These are phyloP conservation scores for Calephelis nemesis DNA, from an alignment of 1,140 invertebrate species.

Conservation along the genomic window DNA sequence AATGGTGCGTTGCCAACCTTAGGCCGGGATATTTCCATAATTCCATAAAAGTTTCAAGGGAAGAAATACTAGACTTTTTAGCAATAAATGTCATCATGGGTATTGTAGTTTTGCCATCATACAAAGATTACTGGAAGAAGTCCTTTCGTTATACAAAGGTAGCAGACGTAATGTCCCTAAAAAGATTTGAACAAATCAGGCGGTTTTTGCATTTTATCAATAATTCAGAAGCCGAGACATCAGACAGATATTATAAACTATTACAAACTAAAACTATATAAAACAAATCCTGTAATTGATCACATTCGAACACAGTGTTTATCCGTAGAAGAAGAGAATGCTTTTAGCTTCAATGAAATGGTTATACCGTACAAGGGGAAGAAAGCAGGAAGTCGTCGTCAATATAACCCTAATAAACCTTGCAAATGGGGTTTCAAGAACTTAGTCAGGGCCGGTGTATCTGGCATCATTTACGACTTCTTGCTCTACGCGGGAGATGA, in stretches of 20 bases:
- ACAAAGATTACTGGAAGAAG: slow-evolving; percentile 29
- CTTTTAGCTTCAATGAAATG: slow-evolving; percentile 26
- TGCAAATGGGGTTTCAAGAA: slow-evolving; percentile 33
- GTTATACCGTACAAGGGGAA: slow-evolving; percentile 22
- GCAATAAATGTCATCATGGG: slow-evolving; percentile 27
- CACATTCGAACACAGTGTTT: slow-evolving; percentile 23
- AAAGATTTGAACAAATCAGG: too few species aligned
- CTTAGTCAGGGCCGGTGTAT: slow-evolving; percentile 29
- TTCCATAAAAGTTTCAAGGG: too few species aligned
- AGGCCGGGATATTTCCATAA: too few species aligned
- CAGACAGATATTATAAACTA: slow-evolving; percentile 26
- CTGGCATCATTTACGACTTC: slow-evolving; percentile 30
- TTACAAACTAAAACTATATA: too few species aligned
- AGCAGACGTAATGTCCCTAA: slow-evolving; percentile 27
- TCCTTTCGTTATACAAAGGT: slow-evolving; percentile 16
- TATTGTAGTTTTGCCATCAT: slow-evolving; percentile 26
- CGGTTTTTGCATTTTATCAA: too few species aligned
- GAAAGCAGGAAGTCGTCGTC: slow-evolving; percentile 22
- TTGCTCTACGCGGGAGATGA: slow-evolving; percentile 27
- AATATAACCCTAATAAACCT: too few species aligned
- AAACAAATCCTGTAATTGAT: slow-evolving; percentile 20
- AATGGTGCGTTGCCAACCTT: too few species aligned
- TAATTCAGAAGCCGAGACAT: slow-evolving; percentile 23
- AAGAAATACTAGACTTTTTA: slow-evolving; percentile 28
- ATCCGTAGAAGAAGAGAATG: slow-evolving; percentile 20